These are phyloP conservation scores for Rhombomys opimus DNA, from an alignment of 2,113 vertebrate genomes.

Conservation along the genomic window DNA sequence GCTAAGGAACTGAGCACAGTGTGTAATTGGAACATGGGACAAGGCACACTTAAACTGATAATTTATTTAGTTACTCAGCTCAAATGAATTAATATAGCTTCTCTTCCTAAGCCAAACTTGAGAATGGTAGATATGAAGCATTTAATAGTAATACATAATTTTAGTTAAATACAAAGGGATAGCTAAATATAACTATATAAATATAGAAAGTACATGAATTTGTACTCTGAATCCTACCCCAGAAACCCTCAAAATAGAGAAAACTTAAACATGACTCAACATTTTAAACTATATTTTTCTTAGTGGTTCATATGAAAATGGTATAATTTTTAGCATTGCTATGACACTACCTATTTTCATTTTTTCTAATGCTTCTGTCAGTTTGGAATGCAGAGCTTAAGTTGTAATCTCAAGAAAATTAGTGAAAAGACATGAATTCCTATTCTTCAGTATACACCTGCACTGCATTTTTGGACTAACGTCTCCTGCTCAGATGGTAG, in stretches of 20 bases:
- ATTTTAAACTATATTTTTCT: slow-evolving; percentile 43
- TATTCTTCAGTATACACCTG: not conserved
- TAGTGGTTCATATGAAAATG: not conserved
- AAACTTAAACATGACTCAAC: not conserved
- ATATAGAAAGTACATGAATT: not conserved
- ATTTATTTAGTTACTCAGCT: not conserved
- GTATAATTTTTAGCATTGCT: not conserved
- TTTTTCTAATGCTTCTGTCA: not conserved
- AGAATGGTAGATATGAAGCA: not conserved
- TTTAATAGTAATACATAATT: slow-evolving; percentile 28
- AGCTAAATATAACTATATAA: not conserved
- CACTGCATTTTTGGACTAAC: not conserved
- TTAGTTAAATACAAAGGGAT: not conserved
- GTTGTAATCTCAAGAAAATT: not conserved
- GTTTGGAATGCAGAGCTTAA: slow-evolving; percentile 38
- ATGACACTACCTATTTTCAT: not conserved
- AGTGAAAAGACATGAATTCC: slow-evolving; percentile 4
- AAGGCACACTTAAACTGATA: no score
- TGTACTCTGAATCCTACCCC: not conserved
- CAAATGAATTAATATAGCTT: not conserved
- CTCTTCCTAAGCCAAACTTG: slow-evolving; percentile 11
- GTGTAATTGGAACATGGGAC: not conserved
- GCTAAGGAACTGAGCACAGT: not conserved
- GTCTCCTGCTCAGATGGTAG: not conserved
- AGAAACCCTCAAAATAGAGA: not conserved